Conservation (phyloP, 2,888 invertebrate species). For the Volucella bombylans region DNA sequence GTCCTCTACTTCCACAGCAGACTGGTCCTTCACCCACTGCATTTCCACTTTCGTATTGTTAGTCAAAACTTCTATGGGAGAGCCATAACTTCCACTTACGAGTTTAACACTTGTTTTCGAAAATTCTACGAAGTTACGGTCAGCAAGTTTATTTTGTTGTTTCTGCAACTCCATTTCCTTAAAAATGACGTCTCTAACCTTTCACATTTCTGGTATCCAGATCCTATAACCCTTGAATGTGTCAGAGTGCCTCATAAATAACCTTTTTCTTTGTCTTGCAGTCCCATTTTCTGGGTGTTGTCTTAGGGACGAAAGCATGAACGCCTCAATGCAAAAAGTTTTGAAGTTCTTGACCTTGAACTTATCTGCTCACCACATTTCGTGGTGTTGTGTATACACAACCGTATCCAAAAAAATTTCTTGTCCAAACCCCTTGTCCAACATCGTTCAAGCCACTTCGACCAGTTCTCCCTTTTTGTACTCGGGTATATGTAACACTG, state of each 20-base stretch:
- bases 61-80: background rate
- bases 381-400: slow-evolving; percentile 75
- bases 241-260: slow-evolving; percentile 77
- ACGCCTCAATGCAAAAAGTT: too few species aligned
- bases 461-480: slow-evolving; percentile 64
- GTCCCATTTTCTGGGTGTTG: slow-evolving; percentile 77
- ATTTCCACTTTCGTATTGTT: background rate
- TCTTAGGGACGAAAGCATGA: slow-evolving; percentile 73
- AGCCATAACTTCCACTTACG: too few species aligned
- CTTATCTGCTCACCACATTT: slow-evolving; percentile 79
- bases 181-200: slow-evolving; percentile 32
- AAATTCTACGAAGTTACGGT: background rate
- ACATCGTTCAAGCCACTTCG: slow-evolving; percentile 66
- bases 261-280: slow-evolving; percentile 74
- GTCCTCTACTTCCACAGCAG: slow-evolving; percentile 14
- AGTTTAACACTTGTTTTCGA: background rate
- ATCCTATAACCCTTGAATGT: slow-evolving; percentile 75
- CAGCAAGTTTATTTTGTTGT: background rate
- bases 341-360: slow-evolving; percentile 34
- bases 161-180: slow-evolving; percentile 22
- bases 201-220: slow-evolving; percentile 37
- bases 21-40: background rate
- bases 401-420: slow-evolving; percentile 76
- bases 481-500: slow-evolving; percentile 58
- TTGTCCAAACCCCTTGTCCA: slow-evolving; percentile 60